These are phyloP conservation scores for Megalops atlanticus DNA, from an alignment of 2,113 vertebrate species.

Conservation along the genomic window DNA sequence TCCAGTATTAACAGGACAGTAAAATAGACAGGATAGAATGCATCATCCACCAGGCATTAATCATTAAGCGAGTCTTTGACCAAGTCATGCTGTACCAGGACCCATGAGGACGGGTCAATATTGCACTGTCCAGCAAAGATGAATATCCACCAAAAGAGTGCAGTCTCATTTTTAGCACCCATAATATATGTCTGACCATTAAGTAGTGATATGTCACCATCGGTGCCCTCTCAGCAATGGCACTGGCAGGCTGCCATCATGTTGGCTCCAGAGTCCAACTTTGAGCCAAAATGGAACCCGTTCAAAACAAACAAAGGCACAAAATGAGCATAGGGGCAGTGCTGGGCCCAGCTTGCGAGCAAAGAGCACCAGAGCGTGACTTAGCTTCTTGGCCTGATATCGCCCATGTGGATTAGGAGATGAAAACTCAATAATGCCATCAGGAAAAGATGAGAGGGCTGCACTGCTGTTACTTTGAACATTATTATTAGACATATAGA, in stretches of 20 bases:
- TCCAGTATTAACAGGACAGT: background rate
- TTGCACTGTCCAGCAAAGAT: conserved; percentile 16
- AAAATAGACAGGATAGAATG: background rate
- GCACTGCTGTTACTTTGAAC: background rate
- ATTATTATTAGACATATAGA: background rate
- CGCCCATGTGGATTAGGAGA: background rate
- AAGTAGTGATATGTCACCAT: conserved; percentile 8
- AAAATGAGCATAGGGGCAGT: background rate
- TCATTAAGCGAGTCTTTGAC: conserved; percentile 16
- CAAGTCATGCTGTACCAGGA: background rate
- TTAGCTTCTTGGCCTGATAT: background rate
- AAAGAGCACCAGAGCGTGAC: background rate
- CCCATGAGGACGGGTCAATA: background rate
- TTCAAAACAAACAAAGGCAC: background rate
- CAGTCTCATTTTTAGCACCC: conserved; percentile 1
- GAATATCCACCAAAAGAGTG: conserved; percentile 11
- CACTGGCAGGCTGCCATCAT: background rate
- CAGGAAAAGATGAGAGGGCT: conserved; percentile 16
- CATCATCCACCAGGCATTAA: background rate
- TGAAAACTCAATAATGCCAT: conserved; percentile 19
- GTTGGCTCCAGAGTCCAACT: background rate
- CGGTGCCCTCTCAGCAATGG: background rate
- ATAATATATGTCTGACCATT: background rate
- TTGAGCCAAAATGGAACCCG: background rate
- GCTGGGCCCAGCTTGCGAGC: background rate